Conservation (phyloP, 2,797 vertebrate species). For the Karalla daura region DNA sequence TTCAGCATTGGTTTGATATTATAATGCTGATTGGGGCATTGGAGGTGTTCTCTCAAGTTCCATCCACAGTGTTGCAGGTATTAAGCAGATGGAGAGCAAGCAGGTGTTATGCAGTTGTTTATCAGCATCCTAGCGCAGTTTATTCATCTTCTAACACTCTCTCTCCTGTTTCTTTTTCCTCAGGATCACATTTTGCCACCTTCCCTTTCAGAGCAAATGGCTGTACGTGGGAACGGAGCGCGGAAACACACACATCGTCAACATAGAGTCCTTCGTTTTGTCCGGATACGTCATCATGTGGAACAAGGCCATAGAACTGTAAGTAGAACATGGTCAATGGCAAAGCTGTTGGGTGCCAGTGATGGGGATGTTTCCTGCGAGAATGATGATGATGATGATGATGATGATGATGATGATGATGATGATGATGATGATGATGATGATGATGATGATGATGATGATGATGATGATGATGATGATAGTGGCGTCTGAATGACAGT, state of each 20-base stretch:
- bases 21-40: no score
- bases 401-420: no score
- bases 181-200: slow-evolving; percentile 98
- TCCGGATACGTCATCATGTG: slow-evolving; percentile 99
- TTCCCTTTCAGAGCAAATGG: slow-evolving; percentile 99
- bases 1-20: neutral
- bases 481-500: no score
- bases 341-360: neutral
- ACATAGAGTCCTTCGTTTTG: slow-evolving; percentile 97
- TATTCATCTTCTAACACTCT: slow-evolving; percentile 6
- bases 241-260: slow-evolving; percentile 98
- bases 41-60: no score
- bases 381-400: neutral
- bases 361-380: neutral
- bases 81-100: no score
- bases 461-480: no score
- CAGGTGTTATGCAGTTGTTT: no score
- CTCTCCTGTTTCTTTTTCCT: slow-evolving; percentile 45
- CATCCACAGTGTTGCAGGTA: no score
- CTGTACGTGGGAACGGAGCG: slow-evolving; percentile 97
- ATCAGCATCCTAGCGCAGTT: neutral
- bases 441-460: no score
- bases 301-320: slow-evolving; percentile 99
- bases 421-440: no score
- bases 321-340: slow-evolving; percentile 68